Evolutionary conservation across 2,113 vertebrate species (phyloP).

Genomic region (Hucho hucho): DNA sequence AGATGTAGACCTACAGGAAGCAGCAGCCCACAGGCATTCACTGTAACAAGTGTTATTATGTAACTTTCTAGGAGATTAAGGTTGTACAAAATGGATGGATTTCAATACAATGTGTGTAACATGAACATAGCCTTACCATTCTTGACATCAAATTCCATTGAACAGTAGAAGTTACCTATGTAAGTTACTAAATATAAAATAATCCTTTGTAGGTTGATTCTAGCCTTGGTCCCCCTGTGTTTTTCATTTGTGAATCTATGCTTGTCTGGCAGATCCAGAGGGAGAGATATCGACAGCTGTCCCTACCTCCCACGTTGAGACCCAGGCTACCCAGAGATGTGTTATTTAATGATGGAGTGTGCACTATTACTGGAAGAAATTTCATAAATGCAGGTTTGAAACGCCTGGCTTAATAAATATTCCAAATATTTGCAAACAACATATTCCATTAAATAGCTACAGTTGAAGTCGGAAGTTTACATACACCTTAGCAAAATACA

Average conservation of each 20-base stretch:
- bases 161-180: neutral
- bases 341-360: neutral
- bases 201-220: constrained; percentile 21
- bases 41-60: no score
- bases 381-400: neutral
- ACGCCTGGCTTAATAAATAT: neutral
- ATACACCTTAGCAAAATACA: no score
- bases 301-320: constrained; percentile 28
- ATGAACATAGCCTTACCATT: neutral
- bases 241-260: constrained; percentile 27
- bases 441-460: neutral
- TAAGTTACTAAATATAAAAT: neutral
- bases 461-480: no score
- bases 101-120: no score
- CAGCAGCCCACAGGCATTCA: no score
- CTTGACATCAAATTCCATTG: neutral
- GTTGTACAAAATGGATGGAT: no score
- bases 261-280: constrained; percentile 29
- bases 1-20: no score
- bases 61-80: no score
- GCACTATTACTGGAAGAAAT: neutral
- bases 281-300: constrained; percentile 38
- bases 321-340: neutral
- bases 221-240: constrained; percentile 16
- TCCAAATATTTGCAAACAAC: neutral